Percentiles rank a stretch among this genome's conserved stretches.
These are phyloP conservation scores for Caenorhabditis macrosperma DNA, from an alignment of 2,888 invertebrate species.

Conservation along the genomic window DNA sequence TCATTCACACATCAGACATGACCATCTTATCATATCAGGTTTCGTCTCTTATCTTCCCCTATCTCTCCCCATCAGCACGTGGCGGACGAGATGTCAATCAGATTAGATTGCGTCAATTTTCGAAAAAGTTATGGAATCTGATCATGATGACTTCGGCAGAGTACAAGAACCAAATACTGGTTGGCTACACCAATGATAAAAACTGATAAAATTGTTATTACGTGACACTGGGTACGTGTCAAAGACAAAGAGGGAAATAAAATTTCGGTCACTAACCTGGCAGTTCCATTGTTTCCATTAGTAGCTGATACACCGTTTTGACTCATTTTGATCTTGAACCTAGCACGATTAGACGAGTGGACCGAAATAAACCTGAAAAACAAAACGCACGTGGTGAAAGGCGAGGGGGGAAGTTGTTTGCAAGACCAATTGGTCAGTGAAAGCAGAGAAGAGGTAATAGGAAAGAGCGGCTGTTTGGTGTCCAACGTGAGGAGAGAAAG, in stretches of 20 bases:
- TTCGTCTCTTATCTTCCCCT: background rate
- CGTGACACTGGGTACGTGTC: background rate
- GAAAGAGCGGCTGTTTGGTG: slow-evolving; percentile 3
- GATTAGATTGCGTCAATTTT: background rate
- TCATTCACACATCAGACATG: background rate
- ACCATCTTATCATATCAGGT: slow-evolving; percentile 28
- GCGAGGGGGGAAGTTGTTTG: too few species aligned
- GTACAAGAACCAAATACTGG: background rate
- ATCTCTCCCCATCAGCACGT: background rate
- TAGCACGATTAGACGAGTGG: background rate
- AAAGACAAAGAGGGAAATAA: background rate
- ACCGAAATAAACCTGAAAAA: background rate
- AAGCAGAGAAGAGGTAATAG: background rate
- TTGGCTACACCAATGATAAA: background rate
- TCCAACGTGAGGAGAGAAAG: background rate
- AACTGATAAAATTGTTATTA: slow-evolving; percentile 9
- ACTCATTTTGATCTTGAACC: slow-evolving; percentile 23
- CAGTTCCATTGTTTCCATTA: slow-evolving; percentile 17
- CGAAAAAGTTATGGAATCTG: too few species aligned
- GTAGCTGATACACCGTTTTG: slow-evolving; percentile 26
- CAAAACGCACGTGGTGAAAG: background rate
- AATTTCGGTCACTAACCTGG: background rate
- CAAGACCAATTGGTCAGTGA: background rate
- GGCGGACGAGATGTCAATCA: background rate
- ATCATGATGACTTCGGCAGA: background rate